phyloP scores from a whole-genome alignment of 2,888 invertebrate genomes.

The Thymelicus acteon region DNA sequence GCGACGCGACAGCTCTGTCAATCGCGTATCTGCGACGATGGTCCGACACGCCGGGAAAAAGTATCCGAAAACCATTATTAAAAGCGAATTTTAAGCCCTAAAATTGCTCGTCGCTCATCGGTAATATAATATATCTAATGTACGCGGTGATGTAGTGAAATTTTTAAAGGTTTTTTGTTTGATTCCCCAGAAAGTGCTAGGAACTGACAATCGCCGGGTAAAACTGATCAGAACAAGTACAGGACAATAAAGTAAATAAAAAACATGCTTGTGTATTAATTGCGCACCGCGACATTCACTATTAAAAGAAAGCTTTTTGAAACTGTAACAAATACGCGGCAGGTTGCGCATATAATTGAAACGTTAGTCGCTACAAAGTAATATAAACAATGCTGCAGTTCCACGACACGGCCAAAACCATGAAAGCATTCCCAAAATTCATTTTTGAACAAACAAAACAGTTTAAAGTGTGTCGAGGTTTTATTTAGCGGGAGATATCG shows the following conservation, averaged over 20 bases:
- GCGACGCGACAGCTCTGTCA: constrained; percentile 64
- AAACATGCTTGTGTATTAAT: not conserved
- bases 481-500: constrained; percentile 66
- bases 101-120: constrained; percentile 58
- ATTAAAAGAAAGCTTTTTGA: constrained; percentile 23
- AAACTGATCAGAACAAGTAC: not conserved
- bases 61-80: constrained; percentile 46
- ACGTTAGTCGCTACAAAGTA: constrained; percentile 33
- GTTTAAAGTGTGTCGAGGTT: constrained; percentile 60
- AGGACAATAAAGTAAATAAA: not conserved
- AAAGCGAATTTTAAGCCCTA: constrained; percentile 62
- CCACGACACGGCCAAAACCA: constrained; percentile 34
- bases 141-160: not conserved
- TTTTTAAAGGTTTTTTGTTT: too few relatives aligned
- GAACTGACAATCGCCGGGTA: not conserved
- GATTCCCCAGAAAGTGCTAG: constrained; percentile 17
- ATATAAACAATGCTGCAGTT: constrained; percentile 35
- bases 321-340: constrained; percentile 20
- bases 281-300: constrained; percentile 1
- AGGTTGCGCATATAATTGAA: constrained; percentile 35
- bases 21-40: constrained; percentile 48
- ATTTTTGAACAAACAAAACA: constrained; percentile 60
- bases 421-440: constrained; percentile 52
- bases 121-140: constrained; percentile 55
- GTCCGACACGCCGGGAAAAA: constrained; percentile 43